Conservation (phyloP, 2,888 invertebrate species). For the Tenthredo livida region DNA sequence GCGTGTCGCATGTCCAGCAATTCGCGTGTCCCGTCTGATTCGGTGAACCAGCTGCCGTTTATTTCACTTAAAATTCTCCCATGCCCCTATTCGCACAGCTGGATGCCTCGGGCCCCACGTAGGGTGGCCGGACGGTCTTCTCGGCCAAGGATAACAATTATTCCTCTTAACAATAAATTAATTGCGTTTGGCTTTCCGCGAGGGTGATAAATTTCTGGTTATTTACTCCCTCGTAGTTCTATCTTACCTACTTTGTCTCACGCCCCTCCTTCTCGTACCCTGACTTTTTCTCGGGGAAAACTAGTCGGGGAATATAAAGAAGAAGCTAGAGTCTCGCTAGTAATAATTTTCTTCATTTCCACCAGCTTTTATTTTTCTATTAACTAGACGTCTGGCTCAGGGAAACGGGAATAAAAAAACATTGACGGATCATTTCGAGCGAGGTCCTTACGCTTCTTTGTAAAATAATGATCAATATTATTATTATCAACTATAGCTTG, state of each 20-base stretch:
- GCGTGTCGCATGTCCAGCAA: slow-evolving; percentile 17
- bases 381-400: neutral
- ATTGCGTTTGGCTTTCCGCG: neutral
- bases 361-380: neutral
- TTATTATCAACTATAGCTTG: neutral
- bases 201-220: neutral
- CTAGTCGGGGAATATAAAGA: neutral
- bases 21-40: slow-evolving; percentile 27
- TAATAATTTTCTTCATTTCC: neutral
- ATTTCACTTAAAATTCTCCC: slow-evolving; percentile 33
- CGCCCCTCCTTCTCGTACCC: neutral
- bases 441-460: neutral
- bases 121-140: neutral
- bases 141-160: slow-evolving; percentile 6
- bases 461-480: neutral
- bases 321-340: neutral
- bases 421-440: neutral
- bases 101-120: neutral
- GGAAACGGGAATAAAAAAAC: neutral
- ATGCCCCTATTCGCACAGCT: neutral
- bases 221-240: neutral
- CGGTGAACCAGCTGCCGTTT: slow-evolving; percentile 31
- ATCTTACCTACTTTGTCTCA: neutral
- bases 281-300: neutral
- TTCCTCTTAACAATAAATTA: slow-evolving; percentile 16